Evolutionary conservation across 2,888 invertebrate genomes (phyloP), one percentile per base, ranked within the genome.

Genomic region (Horisme vitalbata): DNA sequence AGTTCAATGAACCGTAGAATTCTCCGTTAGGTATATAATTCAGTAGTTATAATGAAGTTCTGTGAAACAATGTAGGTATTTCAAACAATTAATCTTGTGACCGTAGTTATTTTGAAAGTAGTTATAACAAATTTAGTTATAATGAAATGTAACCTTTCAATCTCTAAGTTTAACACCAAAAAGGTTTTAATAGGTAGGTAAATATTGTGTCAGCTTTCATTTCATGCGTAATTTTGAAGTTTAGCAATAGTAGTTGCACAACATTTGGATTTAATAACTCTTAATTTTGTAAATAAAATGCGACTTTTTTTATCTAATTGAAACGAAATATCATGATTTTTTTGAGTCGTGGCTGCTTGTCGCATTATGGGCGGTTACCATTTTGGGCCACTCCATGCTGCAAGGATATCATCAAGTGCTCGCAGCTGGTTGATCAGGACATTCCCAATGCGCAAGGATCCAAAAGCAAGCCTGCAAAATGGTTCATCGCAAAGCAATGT

Each of bases 241-340:
- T 18, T 4, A 18, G 18, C 6, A 6, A 18, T 5, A 18, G 1
- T 18, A 18, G 6, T 11, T 10, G 11, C 11, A 26, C n/a, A 5
- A 28, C 0, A 1, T 13, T 28, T 13, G 8, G n/a, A 8, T 8
- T 3, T 3, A 8, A 13, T n/a, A 0, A 10, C 1, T 6, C 6
- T 6, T 13, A 3, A 2, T 2, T 28, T n/a, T 3, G n/a, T 13
- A 28, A 31, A 24, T 38, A 34, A 30, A 21, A 48, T 48, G 48
- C 13, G 36, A 41, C 28, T 9, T 18, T 9, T 9, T 38, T 20
- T 50, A 33, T 34, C 31, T 32, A 33, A 24, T 20, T 50, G n/a
- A n/a, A n/a, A n/a, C n/a, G n/a, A n/a, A n/a, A n/a, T 13, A 32
- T 12, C 18, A 79, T 79, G 79, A 75, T 70, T 63, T 52, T 73